Conservation (phyloP, 2,113 vertebrate species). For the Anseranas semipalmata region DNA sequence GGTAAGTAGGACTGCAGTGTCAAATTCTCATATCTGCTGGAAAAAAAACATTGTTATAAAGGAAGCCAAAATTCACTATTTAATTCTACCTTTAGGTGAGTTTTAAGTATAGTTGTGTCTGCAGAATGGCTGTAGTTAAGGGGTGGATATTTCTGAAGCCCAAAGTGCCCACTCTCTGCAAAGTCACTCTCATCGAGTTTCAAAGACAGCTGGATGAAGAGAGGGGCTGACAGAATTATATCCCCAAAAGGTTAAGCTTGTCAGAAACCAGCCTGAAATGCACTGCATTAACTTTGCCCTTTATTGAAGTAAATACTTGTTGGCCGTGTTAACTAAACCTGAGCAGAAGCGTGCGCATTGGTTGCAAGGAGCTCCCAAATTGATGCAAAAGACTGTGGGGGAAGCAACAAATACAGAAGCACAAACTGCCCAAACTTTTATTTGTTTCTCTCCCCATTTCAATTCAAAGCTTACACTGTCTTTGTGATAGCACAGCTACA, state of each 20-base stretch:
- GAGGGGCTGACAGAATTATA: neutral
- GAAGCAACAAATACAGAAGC: neutral
- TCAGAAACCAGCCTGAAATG: neutral
- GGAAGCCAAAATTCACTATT: neutral
- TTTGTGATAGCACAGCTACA: neutral
- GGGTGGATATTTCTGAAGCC: neutral
- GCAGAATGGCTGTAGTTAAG: neutral
- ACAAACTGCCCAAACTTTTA: neutral
- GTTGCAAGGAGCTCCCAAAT: neutral
- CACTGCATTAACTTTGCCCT: neutral
- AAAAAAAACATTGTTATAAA: neutral
- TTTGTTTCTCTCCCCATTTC: neutral
- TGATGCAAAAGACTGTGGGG: neutral
- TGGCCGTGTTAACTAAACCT: neutral
- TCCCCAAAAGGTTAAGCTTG: neutral
- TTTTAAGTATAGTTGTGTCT: neutral
- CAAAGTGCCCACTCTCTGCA: neutral
- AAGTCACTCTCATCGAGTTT: neutral
- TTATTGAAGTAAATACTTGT: neutral
- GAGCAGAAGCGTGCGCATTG: neutral
- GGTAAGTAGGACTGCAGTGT: neutral
- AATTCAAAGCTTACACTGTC: neutral
- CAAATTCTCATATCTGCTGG: neutral
- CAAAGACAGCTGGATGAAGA: neutral
- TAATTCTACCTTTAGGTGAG: neutral